These are phyloP conservation scores for Athalia cordata DNA, from an alignment of 2,888 invertebrate species.

Conservation along the genomic window DNA sequence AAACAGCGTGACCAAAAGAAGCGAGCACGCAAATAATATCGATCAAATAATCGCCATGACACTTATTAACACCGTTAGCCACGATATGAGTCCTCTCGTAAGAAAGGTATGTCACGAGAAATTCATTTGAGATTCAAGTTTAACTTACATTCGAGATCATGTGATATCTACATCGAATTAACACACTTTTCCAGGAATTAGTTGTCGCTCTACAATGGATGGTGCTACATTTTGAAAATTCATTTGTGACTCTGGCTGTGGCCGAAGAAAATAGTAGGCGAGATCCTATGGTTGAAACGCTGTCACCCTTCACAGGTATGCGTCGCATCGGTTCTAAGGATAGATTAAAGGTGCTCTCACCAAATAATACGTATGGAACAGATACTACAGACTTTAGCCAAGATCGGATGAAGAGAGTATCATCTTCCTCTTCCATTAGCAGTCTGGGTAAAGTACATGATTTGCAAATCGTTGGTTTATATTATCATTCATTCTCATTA, in stretches of 20 bases:
- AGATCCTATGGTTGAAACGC: conserved; percentile 69
- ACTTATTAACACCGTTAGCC: conserved; percentile 84
- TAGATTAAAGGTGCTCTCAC: conserved; percentile 71
- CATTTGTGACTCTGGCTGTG: conserved; percentile 84
- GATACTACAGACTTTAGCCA: conserved; percentile 70
- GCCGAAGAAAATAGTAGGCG: conserved; percentile 77
- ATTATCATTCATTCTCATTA: not conserved
- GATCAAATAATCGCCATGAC: conserved; percentile 95
- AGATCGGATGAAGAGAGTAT: conserved; percentile 79
- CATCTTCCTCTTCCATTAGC: conserved; percentile 83
- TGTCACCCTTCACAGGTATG: conserved; percentile 70
- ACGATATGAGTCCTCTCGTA: conserved; percentile 92
- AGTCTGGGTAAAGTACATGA: conserved; percentile 73
- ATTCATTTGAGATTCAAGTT: conserved; percentile 24
- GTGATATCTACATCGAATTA: conserved; percentile 7
- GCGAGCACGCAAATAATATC: conserved; percentile 95
- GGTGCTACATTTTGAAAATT: conserved; percentile 90
- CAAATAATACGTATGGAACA: conserved; percentile 64
- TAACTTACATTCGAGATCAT: not conserved
- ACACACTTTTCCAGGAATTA: conserved; percentile 79
- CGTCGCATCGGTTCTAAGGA: conserved; percentile 73
- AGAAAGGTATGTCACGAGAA: conserved; percentile 76
- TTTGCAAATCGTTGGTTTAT: not conserved
- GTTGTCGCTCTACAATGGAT: conserved; percentile 92
- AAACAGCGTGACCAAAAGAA: conserved; percentile 87